These are phyloP conservation scores for Epiblema foenella DNA, from an alignment of 2,888 invertebrate species.

Conservation along the genomic window DNA sequence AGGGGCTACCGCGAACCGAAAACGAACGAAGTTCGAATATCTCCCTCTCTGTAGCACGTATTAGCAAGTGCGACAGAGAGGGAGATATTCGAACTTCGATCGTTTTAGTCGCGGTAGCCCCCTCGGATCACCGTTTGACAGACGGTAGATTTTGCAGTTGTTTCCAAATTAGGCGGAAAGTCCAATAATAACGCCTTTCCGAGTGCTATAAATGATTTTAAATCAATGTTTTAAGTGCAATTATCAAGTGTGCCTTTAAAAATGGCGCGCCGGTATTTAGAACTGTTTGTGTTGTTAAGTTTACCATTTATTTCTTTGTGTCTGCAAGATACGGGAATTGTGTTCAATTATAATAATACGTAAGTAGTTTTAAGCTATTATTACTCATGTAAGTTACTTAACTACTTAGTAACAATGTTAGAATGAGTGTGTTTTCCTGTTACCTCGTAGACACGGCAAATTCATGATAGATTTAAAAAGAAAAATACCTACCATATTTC, in stretches of 20 bases:
- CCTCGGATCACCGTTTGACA: slow-evolving; percentile 11
- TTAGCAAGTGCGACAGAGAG: no score
- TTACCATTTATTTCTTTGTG: slow-evolving; percentile 56
- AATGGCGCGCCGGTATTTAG: slow-evolving; percentile 57
- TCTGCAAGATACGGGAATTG: slow-evolving; percentile 60
- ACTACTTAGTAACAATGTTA: not conserved
- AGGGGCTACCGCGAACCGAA: no score
- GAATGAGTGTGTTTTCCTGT: no score
- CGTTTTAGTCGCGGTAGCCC: no score
- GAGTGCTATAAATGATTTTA: slow-evolving; percentile 12
- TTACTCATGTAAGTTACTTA: not conserved
- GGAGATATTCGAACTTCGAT: no score
- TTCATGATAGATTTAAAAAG: not conserved
- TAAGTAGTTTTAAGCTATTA: slow-evolving; percentile 59
- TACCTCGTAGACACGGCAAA: not conserved
- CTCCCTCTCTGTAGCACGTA: no score
- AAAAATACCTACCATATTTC: not conserved
- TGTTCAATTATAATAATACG: slow-evolving; percentile 79
- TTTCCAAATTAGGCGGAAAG: slow-evolving; percentile 22
- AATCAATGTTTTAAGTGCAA: slow-evolving; percentile 23
- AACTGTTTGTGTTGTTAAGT: slow-evolving; percentile 54
- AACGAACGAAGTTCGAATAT: no score
- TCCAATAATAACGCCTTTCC: not conserved
- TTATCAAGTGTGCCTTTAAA: slow-evolving; percentile 36
- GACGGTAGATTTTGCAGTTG: slow-evolving; percentile 40